Evolutionary conservation across 2,113 vertebrate genomes (phyloP).

Genomic region (Litocranius walleri): DNA sequence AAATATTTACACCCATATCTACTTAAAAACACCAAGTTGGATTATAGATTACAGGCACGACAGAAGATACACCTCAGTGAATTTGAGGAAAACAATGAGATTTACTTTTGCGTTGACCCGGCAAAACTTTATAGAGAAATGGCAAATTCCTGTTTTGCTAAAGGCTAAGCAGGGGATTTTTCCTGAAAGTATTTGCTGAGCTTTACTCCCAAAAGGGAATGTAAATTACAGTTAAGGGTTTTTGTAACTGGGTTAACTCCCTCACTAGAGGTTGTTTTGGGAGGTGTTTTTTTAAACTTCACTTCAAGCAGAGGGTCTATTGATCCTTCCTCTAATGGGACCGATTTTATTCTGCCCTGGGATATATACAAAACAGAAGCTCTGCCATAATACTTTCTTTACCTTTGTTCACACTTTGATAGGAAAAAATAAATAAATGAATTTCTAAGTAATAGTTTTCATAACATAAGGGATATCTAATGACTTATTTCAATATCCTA

Average conservation of each 20-base stretch:
- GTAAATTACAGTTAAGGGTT: not conserved
- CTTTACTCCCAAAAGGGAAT: not conserved
- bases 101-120: constrained; percentile 30
- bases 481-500: not conserved
- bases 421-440: not conserved
- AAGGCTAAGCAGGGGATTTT: not conserved
- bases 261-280: not conserved
- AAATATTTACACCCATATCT: not conserved
- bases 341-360: not conserved
- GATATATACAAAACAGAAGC: not conserved
- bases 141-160: constrained; percentile 21
- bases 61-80: not conserved
- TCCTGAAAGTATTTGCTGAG: not conserved
- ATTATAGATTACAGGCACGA: not conserved
- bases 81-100: not conserved
- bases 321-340: not conserved
- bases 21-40: not conserved
- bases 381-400: not conserved
- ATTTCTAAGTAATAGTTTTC: not conserved
- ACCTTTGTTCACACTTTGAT: not conserved
- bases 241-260: constrained; percentile 3
- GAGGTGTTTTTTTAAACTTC: not conserved
- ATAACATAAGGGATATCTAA: not conserved
- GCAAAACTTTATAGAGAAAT: constrained; percentile 22
- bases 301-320: not conserved